These are phyloP conservation scores for Odontothrips loti DNA, from an alignment of 2,888 invertebrate genomes.

Conservation along the genomic window DNA sequence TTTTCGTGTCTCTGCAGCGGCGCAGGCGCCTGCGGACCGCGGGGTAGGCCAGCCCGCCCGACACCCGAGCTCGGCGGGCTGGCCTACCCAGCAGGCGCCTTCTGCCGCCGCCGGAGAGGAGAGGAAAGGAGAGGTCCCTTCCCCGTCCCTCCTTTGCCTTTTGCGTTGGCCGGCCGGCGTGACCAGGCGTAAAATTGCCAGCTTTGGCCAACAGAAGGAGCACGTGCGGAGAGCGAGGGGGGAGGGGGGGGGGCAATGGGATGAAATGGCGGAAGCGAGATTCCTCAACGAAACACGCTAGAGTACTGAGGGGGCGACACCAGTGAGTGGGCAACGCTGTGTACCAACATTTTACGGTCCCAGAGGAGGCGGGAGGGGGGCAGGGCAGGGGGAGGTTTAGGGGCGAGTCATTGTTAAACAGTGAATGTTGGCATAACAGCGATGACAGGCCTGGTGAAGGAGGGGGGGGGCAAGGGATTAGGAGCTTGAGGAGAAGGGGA, in stretches of 20 bases:
- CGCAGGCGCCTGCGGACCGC: not conserved
- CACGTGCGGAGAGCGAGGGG: not conserved
- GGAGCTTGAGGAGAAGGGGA: not conserved
- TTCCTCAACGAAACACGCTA: no score
- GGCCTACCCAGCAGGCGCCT: conserved; percentile 30
- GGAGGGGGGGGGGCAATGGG: not conserved
- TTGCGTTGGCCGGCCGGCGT: conserved; percentile 33
- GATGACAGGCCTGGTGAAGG: not conserved
- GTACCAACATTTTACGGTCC: not conserved
- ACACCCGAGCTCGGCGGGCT: not conserved
- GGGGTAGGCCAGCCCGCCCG: not conserved
- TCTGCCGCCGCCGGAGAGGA: conserved; percentile 28
- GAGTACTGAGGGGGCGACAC: not conserved
- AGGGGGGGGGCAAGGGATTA: not conserved
- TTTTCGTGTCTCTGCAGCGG: no score
- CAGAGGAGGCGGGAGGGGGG: not conserved
- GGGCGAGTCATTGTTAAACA: conserved; percentile 13
- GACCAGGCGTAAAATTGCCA: conserved; percentile 35
- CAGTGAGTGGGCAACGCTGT: not conserved
- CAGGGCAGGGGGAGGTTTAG: not conserved
- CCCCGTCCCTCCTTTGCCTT: not conserved
- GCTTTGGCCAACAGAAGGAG: not conserved
- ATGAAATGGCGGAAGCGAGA: no score
- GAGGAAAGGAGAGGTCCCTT: not conserved
- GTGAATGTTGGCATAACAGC: conserved; percentile 5